Evolutionary conservation across 2,113 vertebrate species (phyloP), one percentile per base, ranked within the genome.

Genomic region (Tetrax tetrax): DNA sequence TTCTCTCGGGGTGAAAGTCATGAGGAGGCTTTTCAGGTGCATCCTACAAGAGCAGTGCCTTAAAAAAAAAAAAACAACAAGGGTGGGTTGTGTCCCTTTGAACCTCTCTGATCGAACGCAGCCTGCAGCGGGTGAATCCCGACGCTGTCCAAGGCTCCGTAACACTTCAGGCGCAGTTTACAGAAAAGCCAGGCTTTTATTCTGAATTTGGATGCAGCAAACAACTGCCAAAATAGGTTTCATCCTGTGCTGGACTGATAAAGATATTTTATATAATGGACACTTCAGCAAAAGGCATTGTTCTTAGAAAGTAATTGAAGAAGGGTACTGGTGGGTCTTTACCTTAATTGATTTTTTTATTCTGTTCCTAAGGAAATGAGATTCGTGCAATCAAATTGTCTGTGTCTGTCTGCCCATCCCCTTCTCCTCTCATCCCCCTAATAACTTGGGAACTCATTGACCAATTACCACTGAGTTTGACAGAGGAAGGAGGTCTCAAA

Each of bases 281-380:
- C 12, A 41, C 53, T 51, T 38, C 74, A 89, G 81, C 37, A 25
- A 72, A 75, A 78, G 65, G 66, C 27, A 66, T 81, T 88, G 72
- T 69, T 74, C 89, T 89, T 25, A n/a, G 33, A 64, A 71, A 53
- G 83, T 82, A 83, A 94, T 48, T 90, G 80, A 74, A 95, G 90
- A 61, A 72, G 68, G 59, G 28, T 31, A 56, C 37, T 63, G 90
- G 79, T 90, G 75, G 76, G 85, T 89, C 93, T 96, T 78, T 77
- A 63, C 68, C 83, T 84, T 78, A 92, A 96, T 66, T 92, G 92
- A 57, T 38, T 91, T 85, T 59, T 53, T 59, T 53, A 96, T 94
- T 71, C 89, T 22, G 43, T 96, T 81, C 89, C 81, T 28, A 89
- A 79, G 89, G 91, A 97, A 95, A 94, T 90, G 83, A 95, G 95